phyloP scores from a whole-genome alignment of 2,113 vertebrate genomes.

The Merops nubicus region DNA sequence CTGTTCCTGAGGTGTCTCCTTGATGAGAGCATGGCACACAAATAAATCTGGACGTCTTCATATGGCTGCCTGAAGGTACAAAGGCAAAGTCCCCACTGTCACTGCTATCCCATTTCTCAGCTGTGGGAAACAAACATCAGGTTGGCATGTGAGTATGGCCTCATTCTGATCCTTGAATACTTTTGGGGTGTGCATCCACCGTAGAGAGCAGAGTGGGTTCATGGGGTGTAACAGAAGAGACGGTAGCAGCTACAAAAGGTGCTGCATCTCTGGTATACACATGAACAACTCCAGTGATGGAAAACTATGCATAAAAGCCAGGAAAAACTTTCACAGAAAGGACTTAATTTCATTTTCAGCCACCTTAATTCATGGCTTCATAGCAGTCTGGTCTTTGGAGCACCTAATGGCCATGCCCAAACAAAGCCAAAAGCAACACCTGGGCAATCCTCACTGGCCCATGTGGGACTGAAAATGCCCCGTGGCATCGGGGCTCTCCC shows the following conservation, averaged over 20 bases:
- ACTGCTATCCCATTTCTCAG: neutral
- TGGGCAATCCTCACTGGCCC: neutral
- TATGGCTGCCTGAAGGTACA: fast-evolving
- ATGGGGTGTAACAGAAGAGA: fast-evolving
- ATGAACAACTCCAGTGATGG: neutral
- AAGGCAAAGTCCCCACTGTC: neutral
- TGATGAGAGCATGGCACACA: fast-evolving
- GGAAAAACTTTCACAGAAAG: neutral
- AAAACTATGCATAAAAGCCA: neutral
- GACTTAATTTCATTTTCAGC: neutral
- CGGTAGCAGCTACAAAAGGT: neutral
- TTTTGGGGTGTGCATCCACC: neutral
- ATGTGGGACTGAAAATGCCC: neutral
- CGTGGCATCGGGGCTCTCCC: fast-evolving
- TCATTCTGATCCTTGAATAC: neutral
- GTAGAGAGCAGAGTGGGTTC: fast-evolving
- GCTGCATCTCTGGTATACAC: neutral
- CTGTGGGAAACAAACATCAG: neutral
- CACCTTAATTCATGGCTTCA: neutral
- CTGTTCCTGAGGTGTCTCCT: fast-evolving
- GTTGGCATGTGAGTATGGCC: neutral
- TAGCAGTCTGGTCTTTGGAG: neutral
- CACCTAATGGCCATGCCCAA: neutral
- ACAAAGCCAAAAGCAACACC: neutral
- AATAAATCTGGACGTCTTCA: neutral